Base-by-base conservation (phyloP, 2,797 vertebrate genomes). In the Diplodus puntazzo region DNA sequence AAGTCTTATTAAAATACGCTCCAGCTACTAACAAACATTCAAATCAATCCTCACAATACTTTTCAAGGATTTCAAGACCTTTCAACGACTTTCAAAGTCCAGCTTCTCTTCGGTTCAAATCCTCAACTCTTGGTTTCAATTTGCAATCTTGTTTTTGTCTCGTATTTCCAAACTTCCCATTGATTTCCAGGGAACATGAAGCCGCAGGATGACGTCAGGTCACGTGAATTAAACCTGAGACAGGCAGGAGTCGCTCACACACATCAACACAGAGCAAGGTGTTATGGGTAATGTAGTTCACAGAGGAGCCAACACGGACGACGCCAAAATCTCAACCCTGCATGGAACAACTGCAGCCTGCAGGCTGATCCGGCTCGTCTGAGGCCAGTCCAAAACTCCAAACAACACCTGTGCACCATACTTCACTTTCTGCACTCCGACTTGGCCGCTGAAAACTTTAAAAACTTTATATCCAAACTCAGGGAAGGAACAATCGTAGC, bases 201-300 rank as follows among this genome's bases (percentile, higher is more conserved):
- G 59, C 49, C 54, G 49, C 59, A 54, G 39, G 39, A 42, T 48
- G 60, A 55, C 43, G 18, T 25, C 27, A 14, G 25, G 39, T 48
- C 57, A 71, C 27, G 3, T 60, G 27, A 20, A 3, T 42, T 23
- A 23, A 42, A 71, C 58, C 18, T 52, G 43, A 57, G 20, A 50
- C 63, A 14, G 3, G 10, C 23, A 20, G 61, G 43, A 63, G 61
- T 20, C 45, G 11, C 8, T 60, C 34, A 11, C 17, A 21, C 46
- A 21, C 12, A 4, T 11, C 17, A 14, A 43, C 49, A 20, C 14
- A 14, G 10, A 61, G 73, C 8, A 30, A 49, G 49, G 65, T 13
- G n/a, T 62, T 62, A 3, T 69, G 65, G 74, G 65, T 69, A 54
- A 62, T 11, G 54, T 45, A 67, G 64, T 60, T 5, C 42, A 17